Percentiles rank a stretch among this genome's conserved stretches.
phyloP scores from a whole-genome alignment of 2,888 invertebrate genomes.

The Lithophane leautieri region DNA sequence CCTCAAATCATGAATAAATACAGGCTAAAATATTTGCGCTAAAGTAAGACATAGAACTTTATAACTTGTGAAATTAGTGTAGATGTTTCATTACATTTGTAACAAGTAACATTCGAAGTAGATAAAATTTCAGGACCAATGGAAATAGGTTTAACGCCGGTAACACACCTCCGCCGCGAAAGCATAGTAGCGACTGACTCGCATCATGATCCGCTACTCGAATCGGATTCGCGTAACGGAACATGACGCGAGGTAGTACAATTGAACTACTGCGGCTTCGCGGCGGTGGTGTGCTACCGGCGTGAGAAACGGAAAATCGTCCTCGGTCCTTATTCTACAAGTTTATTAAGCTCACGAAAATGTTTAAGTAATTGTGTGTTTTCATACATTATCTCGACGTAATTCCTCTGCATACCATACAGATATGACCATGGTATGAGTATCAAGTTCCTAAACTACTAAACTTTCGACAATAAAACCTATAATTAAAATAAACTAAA shows the following conservation, averaged over 20 bases:
- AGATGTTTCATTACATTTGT: constrained; percentile 30
- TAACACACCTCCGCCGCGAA: too few species aligned
- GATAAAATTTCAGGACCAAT: constrained; percentile 27
- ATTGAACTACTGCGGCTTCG: too few species aligned
- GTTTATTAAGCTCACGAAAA: constrained; percentile 43
- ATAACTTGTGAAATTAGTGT: constrained; percentile 15
- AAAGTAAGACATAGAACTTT: constrained; percentile 3
- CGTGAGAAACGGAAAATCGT: constrained; percentile 50
- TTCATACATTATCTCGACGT: constrained; percentile 6
- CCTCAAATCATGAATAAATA: not conserved
- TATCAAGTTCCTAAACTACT: not conserved
- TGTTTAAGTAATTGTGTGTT: constrained; percentile 36
- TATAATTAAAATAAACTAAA: not conserved
- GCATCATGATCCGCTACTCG: too few species aligned
- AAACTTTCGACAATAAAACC: not conserved
- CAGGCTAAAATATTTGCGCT: not conserved
- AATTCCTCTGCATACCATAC: not conserved
- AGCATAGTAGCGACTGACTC: too few species aligned
- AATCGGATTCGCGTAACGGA: too few species aligned
- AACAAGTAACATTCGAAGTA: constrained; percentile 30
- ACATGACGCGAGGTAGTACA: too few species aligned
- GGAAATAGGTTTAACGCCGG: constrained; percentile 35
- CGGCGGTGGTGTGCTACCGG: too few species aligned
- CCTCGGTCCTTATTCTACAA: constrained; percentile 32
- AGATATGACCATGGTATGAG: not conserved